Base-by-base conservation (phyloP, 2,888 invertebrate genomes). In the Drosophila kokeensis region DNA sequence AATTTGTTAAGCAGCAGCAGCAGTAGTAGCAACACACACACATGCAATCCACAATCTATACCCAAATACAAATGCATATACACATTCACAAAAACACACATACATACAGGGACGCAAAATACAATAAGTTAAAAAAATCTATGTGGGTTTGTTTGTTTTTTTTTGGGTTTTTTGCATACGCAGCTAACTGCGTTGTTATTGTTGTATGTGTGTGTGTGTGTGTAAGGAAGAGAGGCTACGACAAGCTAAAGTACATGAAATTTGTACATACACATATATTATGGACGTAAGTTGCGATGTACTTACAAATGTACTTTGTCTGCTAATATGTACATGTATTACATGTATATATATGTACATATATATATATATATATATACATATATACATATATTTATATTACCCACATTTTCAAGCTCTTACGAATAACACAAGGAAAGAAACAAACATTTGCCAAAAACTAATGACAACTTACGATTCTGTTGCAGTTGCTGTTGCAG, bases 381-480 rank as follows among this genome's bases (percentile, higher is more conserved):
- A 67, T 49, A 58, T 24, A 29, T 48, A 53, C 49, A 45, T 40
- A 38, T 42, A 48, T 27, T 38, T n/a, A 74, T 30, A n/a, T 38
- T 13, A 49, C n/a, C 48, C 50, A 54, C 29, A 57, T 24, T 38
- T 42, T 36, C 13, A 38, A 34, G 29, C 29, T 24, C 49, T 50
- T 30, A 30, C n/a, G 52, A 38, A 38, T 57, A 50, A 45, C 38
- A 59, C 11, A 32, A 45, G 45, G 45, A 24, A 45, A 24, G 45
- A 45, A 69, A 50, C 60, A 69, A 59, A 62, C 48, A 58, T 40
- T 63, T 58, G 11, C 24, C 73, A 57, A 61, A 68, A 77, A 45
- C 52, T 57, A 61, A 40, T 58, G 34, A 63, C 55, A 70, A 78
- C 78, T 78, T 80, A 78, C 78, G 80, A 50, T 80, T 80, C 57